phyloP scores from a whole-genome alignment of 2,113 vertebrate genomes.

The Tonatia bakeri region DNA sequence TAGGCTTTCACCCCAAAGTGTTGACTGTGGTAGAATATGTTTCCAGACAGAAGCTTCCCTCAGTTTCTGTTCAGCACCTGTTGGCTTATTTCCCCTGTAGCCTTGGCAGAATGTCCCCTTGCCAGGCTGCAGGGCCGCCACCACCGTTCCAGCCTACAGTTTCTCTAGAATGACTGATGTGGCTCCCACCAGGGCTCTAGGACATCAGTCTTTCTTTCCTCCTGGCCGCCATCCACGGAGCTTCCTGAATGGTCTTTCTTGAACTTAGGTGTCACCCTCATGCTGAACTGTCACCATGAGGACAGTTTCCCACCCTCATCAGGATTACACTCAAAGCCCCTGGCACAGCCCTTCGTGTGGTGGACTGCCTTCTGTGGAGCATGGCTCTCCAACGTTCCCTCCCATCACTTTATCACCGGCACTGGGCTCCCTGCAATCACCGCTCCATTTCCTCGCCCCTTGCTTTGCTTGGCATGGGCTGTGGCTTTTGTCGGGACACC shows the following conservation, averaged over 20 bases:
- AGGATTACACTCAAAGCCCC: background rate
- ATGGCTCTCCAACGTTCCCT: background rate
- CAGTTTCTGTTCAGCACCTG: fast-evolving
- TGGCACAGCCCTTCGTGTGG: fast-evolving
- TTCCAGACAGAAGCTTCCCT: background rate
- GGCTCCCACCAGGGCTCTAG: background rate
- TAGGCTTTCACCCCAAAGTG: background rate
- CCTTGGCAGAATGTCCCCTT: fast-evolving
- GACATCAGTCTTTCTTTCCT: background rate
- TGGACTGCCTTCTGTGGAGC: too few species aligned
- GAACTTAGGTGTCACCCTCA: background rate
- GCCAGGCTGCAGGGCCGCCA: fast-evolving
- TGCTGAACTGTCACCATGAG: background rate
- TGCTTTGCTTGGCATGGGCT: fast-evolving
- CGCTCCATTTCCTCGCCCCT: fast-evolving
- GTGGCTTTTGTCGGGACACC: background rate
- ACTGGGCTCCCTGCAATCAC: background rate
- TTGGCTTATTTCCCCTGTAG: fast-evolving
- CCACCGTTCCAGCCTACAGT: fast-evolving
- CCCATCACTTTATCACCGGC: too few species aligned
- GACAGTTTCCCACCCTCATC: too few species aligned
- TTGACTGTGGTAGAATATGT: fast-evolving
- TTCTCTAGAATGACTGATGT: background rate
- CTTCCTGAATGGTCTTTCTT: fast-evolving
- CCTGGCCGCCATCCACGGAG: background rate